Conservation (phyloP, 2,888 invertebrate species). For the Melikaiella ostensackeni region DNA sequence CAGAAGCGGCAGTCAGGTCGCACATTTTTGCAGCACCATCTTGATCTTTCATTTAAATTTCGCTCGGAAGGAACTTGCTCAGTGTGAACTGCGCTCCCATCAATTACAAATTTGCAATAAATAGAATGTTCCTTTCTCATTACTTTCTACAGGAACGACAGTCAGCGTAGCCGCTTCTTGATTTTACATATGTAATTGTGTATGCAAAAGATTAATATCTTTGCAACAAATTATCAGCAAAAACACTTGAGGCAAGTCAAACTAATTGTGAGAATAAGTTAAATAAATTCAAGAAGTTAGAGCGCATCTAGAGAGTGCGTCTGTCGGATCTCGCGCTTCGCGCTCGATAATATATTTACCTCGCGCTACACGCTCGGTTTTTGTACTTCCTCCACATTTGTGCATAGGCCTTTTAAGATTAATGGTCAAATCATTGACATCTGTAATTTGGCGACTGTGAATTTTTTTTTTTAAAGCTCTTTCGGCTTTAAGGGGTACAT, state of each 20-base stretch:
- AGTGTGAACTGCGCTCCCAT: slow-evolving; percentile 23
- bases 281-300: too few species aligned
- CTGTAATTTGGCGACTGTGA: too few species aligned
- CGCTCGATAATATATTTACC: too few species aligned
- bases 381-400: too few species aligned
- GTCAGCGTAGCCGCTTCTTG: background rate
- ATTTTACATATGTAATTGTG: background rate
- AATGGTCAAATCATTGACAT: too few species aligned
- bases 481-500: too few species aligned
- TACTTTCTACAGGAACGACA: slow-evolving; percentile 31
- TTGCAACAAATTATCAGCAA: background rate
- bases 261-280: slow-evolving; percentile 25
- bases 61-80: slow-evolving; percentile 12
- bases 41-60: slow-evolving; percentile 17
- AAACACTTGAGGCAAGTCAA: slow-evolving; percentile 22
- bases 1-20: too few species aligned
- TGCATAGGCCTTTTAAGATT: too few species aligned
- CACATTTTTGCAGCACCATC: background rate
- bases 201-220: background rate
- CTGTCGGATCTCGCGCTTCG: too few species aligned
- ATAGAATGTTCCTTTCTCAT: slow-evolving; percentile 35
- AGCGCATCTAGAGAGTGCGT: too few species aligned
- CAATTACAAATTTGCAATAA: slow-evolving; percentile 33
- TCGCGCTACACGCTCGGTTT: too few species aligned
- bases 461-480: too few species aligned